phyloP scores from a whole-genome alignment of 2,113 vertebrate species.

The Lethenteron reissneri region DNA sequence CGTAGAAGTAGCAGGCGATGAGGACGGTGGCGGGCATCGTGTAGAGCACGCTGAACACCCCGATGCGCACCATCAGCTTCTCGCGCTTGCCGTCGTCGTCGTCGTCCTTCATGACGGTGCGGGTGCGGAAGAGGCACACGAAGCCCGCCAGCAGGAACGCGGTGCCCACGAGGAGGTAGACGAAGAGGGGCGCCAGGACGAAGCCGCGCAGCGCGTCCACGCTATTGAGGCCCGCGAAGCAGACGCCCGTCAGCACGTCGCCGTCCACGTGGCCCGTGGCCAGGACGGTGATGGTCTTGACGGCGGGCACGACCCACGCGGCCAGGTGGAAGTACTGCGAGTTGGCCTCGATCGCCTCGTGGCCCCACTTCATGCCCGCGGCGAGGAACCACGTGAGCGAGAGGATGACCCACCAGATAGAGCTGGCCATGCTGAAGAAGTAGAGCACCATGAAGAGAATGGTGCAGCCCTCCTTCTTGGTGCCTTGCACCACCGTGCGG shows the following conservation, averaged over 20 bases:
- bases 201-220: slow-evolving; percentile 71
- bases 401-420: slow-evolving; percentile 96
- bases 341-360: slow-evolving; percentile 74
- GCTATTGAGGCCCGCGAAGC: slow-evolving; percentile 86
- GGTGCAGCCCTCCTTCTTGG: slow-evolving; percentile 70
- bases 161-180: slow-evolving; percentile 60
- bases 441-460: slow-evolving; percentile 79
- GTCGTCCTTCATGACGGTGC: slow-evolving; percentile 92
- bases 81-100: slow-evolving; percentile 81
- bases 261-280: slow-evolving; percentile 76
- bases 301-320: slow-evolving; percentile 72
- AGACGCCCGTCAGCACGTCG: slow-evolving; percentile 73
- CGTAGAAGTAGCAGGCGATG: slow-evolving; percentile 78
- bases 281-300: slow-evolving; percentile 63
- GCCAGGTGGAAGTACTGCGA: slow-evolving; percentile 89
- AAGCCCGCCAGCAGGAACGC: slow-evolving; percentile 81
- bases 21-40: slow-evolving; percentile 71
- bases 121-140: slow-evolving; percentile 70
- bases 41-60: slow-evolving; percentile 79
- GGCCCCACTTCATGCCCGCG: slow-evolving; percentile 91
- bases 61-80: slow-evolving; percentile 88
- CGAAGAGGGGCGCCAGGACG: slow-evolving; percentile 61
- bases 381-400: slow-evolving; percentile 94
- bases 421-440: slow-evolving; percentile 94
- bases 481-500: slow-evolving; percentile 58